These are phyloP conservation scores for Zelleria hepariella DNA, from an alignment of 2,888 invertebrate genomes.

Conservation along the genomic window DNA sequence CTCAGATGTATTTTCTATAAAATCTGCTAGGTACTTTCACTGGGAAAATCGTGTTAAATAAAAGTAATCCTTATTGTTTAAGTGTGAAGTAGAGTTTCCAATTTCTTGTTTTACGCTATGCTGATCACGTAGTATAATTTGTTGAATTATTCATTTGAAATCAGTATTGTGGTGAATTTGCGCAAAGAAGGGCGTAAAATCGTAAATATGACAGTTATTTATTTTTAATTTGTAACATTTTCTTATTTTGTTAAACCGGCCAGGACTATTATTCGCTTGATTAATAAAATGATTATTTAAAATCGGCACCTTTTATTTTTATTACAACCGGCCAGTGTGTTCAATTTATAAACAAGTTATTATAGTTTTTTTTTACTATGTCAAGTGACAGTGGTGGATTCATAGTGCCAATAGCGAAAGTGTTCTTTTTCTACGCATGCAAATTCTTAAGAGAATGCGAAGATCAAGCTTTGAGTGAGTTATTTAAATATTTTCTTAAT, in stretches of 20 bases:
- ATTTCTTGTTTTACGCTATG: not conserved
- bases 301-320: no score
- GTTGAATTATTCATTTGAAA: not conserved
- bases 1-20: not conserved
- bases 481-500: no score
- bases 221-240: no score
- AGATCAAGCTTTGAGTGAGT: constrained; percentile 34
- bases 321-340: not conserved
- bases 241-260: no score
- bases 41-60: not conserved
- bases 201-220: no score
- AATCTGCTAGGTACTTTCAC: not conserved
- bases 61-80: not conserved
- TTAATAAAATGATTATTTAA: no score
- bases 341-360: not conserved
- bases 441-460: constrained; percentile 40
- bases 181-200: not conserved
- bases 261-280: not conserved
- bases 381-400: constrained; percentile 44
- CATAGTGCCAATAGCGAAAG: constrained; percentile 33
- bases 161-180: constrained; percentile 1
- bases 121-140: not conserved
- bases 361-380: constrained; percentile 28
- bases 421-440: constrained; percentile 33
- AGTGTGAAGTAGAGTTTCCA: not conserved